A percentile compares a stretch with the other conserved stretches of the same genome.
Evolutionary conservation across 2,888 invertebrate genomes (phyloP).

Genomic region (Nemurella pictetii): DNA sequence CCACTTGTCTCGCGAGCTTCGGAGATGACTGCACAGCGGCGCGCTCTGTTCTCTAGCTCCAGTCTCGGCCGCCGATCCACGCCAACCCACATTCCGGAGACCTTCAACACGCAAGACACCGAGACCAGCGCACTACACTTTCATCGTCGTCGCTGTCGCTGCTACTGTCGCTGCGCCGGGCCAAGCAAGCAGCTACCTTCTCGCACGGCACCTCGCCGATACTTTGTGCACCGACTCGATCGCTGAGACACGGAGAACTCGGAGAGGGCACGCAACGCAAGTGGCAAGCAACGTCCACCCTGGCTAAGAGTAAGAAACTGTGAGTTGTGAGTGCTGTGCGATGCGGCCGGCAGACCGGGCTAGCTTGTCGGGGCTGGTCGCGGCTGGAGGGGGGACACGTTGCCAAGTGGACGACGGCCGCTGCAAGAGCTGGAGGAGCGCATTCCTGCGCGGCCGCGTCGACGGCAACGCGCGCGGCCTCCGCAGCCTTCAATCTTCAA

Average conservation of each 20-base stretch:
- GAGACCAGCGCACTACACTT: not conserved
- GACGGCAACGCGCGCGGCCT: too few species aligned
- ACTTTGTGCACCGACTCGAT: too few species aligned
- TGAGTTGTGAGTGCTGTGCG: too few species aligned
- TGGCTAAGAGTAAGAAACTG: not conserved
- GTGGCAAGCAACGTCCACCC: not conserved
- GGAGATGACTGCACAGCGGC: not conserved
- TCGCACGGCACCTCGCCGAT: too few species aligned
- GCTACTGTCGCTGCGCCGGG: too few species aligned
- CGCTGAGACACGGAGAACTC: too few species aligned
- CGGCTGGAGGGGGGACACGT: conserved; percentile 22
- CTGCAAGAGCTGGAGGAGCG: not conserved
- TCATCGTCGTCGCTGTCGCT: not conserved
- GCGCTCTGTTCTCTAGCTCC: not conserved
- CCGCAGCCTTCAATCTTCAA: too few species aligned
- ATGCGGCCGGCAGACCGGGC: not conserved
- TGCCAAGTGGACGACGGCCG: conserved; percentile 3
- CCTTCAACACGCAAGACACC: not conserved
- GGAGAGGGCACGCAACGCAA: too few species aligned
- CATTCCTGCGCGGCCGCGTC: conserved; percentile 18
- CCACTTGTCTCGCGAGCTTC: conserved; percentile 27
- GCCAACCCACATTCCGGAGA: conserved; percentile 10
- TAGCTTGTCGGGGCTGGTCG: not conserved
- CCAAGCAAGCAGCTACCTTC: too few species aligned
- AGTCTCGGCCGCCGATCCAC: not conserved